Conservation (phyloP, 2,113 vertebrate species). For the Pelvicachromis taeniatus region DNA sequence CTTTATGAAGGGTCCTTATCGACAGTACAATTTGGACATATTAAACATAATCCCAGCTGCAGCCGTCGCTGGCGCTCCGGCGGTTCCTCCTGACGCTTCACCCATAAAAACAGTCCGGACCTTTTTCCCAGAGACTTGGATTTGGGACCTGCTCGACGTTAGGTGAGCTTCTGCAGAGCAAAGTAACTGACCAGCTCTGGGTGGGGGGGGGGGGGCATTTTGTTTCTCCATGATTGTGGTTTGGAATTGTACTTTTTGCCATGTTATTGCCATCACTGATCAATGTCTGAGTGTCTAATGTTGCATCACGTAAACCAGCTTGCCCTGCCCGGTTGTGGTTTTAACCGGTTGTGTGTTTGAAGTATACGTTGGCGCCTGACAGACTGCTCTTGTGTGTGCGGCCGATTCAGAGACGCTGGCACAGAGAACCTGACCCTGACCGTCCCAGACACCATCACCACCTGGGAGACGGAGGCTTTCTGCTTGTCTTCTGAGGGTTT, state of each 20-base stretch:
- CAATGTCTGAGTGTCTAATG: neutral
- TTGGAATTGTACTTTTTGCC: neutral
- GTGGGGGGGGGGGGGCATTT: neutral
- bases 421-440: constrained; percentile 61
- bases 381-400: neutral
- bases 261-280: accelerated
- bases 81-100: too few relatives aligned
- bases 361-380: neutral
- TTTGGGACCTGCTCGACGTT: constrained; percentile 77
- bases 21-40: neutral
- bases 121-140: constrained; percentile 85
- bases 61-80: neutral
- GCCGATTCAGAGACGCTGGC: constrained; percentile 70
- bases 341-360: accelerated
- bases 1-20: neutral
- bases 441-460: constrained; percentile 85
- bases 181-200: neutral
- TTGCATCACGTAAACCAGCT: neutral
- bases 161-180: constrained; percentile 66
- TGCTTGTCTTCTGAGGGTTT: constrained; percentile 79
- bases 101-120: constrained; percentile 53
- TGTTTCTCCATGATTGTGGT: neutral
- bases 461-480: constrained; percentile 83
- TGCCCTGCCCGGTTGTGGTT: too few relatives aligned
- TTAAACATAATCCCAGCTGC: neutral